A percentile compares a stretch with the other conserved stretches of the same genome.
Evolutionary conservation across 1,140 invertebrate genomes (phyloP).

Genomic region (Drosophila albomicans): DNA sequence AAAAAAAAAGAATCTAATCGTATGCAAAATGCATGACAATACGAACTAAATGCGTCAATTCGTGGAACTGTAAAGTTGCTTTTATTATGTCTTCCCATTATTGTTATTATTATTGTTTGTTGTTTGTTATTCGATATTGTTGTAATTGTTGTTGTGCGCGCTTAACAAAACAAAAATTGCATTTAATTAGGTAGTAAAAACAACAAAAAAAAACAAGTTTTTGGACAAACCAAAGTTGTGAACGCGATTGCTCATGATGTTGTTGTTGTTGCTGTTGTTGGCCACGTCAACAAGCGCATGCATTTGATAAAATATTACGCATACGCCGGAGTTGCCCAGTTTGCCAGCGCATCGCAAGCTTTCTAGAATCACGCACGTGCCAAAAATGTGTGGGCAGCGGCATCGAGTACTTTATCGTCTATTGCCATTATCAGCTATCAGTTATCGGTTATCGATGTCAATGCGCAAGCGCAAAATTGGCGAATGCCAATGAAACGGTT

Average conservation of each 20-base stretch:
- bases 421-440: background rate
- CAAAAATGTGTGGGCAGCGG: background rate
- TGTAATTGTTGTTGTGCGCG: constrained; percentile 12
- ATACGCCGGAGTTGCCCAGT: constrained; percentile 29
- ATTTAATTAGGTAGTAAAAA: constrained; percentile 35
- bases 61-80: constrained; percentile 34
- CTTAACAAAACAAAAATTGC: constrained; percentile 31
- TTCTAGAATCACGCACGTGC: background rate
- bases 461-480: background rate
- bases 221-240: constrained; percentile 14
- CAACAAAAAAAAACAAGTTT: constrained; percentile 29
- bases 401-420: background rate
- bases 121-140: background rate
- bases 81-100: constrained; percentile 15
- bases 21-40: constrained; percentile 21
- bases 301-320: constrained; percentile 37
- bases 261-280: constrained; percentile 2
- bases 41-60: constrained; percentile 29
- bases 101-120: constrained; percentile 15
- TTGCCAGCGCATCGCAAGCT: background rate
- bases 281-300: constrained; percentile 32
- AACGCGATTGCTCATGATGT: background rate
- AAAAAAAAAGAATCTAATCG: constrained; percentile 14
- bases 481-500: background rate
- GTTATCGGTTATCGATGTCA: background rate